A percentile compares a stretch with the other conserved stretches of the same genome.
These are phyloP conservation scores for Nasonia oneida DNA, from an alignment of 2,888 invertebrate genomes.

Conservation along the genomic window DNA sequence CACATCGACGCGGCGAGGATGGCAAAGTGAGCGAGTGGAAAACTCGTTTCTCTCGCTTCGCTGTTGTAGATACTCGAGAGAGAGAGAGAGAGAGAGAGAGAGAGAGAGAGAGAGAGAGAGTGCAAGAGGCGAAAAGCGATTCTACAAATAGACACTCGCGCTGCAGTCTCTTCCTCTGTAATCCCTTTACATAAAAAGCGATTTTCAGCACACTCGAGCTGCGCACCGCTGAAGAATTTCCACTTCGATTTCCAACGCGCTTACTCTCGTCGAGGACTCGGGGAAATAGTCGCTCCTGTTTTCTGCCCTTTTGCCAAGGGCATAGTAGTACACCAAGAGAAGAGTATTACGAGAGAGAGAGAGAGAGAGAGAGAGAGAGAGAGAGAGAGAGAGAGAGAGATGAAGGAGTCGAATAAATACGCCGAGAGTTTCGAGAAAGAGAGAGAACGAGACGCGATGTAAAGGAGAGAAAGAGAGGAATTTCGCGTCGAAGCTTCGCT, in stretches of 20 bases:
- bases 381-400: neutral
- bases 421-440: neutral
- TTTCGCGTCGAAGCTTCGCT: neutral
- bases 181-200: neutral
- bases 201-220: neutral
- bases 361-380: neutral
- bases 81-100: neutral
- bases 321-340: too few species aligned
- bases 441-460: neutral
- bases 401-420: neutral
- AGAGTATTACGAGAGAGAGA: neutral
- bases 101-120: neutral
- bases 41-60: neutral
- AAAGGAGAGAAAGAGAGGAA: neutral
- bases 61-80: neutral
- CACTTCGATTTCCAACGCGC: constrained; percentile 1
- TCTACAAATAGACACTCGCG: neutral
- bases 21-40: neutral
- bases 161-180: neutral
- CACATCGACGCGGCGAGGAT: too few species aligned
- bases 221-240: neutral
- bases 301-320: neutral
- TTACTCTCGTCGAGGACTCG: neutral
- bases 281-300: neutral
- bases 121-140: neutral